A percentile compares a stretch with the other conserved stretches of the same genome.
phyloP scores from a whole-genome alignment of 2,888 invertebrate species.

The Temnothorax ravouxi region DNA sequence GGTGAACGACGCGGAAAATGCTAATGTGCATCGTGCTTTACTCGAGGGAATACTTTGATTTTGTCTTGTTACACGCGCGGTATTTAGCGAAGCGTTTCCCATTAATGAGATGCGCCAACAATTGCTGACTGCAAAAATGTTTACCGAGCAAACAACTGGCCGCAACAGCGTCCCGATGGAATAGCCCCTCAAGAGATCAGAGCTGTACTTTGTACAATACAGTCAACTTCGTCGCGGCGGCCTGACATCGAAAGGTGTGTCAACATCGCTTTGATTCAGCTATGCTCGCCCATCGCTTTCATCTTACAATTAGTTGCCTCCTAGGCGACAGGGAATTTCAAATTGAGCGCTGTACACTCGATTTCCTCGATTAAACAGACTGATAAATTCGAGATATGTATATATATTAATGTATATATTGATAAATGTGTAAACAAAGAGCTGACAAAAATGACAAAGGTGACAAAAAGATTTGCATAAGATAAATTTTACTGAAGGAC shows the following conservation, averaged over 20 bases:
- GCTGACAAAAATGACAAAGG: background rate
- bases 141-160: conserved; percentile 50
- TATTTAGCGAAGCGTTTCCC: conserved; percentile 33
- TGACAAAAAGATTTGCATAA: background rate
- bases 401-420: too few relatives aligned
- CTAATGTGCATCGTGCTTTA: conserved; percentile 15
- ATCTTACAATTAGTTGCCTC: conserved; percentile 32
- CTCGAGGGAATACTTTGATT: conserved; percentile 14
- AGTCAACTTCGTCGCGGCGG: conserved; percentile 32
- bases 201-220: conserved; percentile 42
- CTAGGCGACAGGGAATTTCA: conserved; percentile 8
- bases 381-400: background rate
- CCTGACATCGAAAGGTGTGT: conserved; percentile 36
- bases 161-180: conserved; percentile 33
- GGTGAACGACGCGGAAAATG: background rate
- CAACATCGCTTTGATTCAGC: conserved; percentile 47
- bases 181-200: conserved; percentile 27
- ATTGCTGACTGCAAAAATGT: conserved; percentile 50
- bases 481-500: background rate
- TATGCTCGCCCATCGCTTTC: background rate
- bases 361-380: background rate
- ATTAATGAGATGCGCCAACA: conserved; percentile 55
- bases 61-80: conserved; percentile 25
- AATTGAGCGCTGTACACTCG: background rate
- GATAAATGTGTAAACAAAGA: background rate